A percentile compares a stretch with the other conserved stretches of the same genome.
phyloP scores from a whole-genome alignment of 2,888 invertebrate genomes.

The Lasius platythorax region DNA sequence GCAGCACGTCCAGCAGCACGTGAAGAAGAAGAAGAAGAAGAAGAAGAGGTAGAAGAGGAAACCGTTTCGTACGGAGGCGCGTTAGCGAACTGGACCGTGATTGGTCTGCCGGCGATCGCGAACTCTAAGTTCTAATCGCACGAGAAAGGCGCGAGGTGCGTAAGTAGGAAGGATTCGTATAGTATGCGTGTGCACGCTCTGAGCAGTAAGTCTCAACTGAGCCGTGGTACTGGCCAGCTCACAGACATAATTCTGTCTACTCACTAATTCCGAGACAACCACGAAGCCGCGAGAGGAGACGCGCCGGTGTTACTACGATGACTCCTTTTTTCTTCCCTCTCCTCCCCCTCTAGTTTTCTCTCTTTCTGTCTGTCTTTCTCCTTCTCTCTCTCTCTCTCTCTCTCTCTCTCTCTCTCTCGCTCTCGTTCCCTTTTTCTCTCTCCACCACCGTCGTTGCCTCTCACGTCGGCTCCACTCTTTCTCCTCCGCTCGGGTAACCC shows the following conservation, averaged over 20 bases:
- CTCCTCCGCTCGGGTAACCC: conserved; percentile 62
- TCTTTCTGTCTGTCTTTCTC: conserved; percentile 32
- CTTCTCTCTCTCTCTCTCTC: conserved; percentile 21
- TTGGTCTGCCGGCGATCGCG: conserved; percentile 65
- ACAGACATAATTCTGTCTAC: conserved; percentile 85
- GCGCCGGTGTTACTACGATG: conserved; percentile 78
- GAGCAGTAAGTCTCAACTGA: conserved; percentile 85
- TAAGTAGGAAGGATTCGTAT: conserved; percentile 72
- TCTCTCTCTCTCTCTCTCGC: not conserved
- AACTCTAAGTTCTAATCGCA: conserved; percentile 72
- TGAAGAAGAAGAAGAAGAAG: conserved; percentile 36
- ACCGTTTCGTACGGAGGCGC: conserved; percentile 54
- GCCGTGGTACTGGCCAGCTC: conserved; percentile 82
- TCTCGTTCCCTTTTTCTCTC: not conserved
- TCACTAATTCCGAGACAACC: conserved; percentile 84
- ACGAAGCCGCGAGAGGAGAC: conserved; percentile 79
- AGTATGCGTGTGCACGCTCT: conserved; percentile 83
- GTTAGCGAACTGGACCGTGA: conserved; percentile 69
- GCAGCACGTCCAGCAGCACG: conserved; percentile 28
- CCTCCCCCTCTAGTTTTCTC: conserved; percentile 51
- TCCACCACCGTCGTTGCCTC: conserved; percentile 52
- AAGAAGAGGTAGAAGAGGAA: conserved; percentile 32
- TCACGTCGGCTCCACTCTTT: conserved; percentile 50
- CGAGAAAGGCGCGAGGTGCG: conserved; percentile 74
- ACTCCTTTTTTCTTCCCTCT: conserved; percentile 71